Conservation (phyloP, 2,113 vertebrate genomes). For the Phocoena sinus region DNA sequence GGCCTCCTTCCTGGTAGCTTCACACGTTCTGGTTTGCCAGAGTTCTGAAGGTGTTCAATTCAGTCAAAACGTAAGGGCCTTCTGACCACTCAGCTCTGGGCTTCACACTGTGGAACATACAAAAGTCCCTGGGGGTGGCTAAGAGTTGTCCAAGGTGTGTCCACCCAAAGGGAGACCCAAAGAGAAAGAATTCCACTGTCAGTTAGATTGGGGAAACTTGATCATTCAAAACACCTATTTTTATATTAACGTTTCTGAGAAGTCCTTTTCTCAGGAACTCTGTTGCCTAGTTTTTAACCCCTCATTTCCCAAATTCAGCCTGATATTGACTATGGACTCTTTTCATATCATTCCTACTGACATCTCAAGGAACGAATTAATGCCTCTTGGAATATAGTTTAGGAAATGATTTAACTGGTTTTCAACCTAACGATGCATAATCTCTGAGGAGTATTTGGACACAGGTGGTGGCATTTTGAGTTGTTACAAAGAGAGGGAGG, state of each 20-base stretch:
- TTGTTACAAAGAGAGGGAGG: not conserved
- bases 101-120: too few relatives aligned
- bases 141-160: not conserved
- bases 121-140: not conserved
- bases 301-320: not conserved
- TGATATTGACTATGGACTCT: not conserved
- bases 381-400: not conserved
- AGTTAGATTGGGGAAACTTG: not conserved
- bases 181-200: not conserved
- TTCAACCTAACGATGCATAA: not conserved
- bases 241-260: not conserved
- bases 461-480: not conserved
- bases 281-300: not conserved
- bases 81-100: not conserved
- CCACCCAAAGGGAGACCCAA: not conserved
- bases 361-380: not conserved
- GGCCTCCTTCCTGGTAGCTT: constrained; percentile 32
- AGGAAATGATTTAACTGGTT: not conserved
- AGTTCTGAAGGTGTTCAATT: constrained; percentile 17
- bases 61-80: not conserved
- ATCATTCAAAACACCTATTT: not conserved
- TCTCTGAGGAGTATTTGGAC: not conserved
- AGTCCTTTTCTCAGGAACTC: not conserved
- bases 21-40: not conserved
- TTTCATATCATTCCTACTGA: not conserved